Conservation (phyloP, 2,888 invertebrate species). For the Cryptocheilus praepositus region DNA sequence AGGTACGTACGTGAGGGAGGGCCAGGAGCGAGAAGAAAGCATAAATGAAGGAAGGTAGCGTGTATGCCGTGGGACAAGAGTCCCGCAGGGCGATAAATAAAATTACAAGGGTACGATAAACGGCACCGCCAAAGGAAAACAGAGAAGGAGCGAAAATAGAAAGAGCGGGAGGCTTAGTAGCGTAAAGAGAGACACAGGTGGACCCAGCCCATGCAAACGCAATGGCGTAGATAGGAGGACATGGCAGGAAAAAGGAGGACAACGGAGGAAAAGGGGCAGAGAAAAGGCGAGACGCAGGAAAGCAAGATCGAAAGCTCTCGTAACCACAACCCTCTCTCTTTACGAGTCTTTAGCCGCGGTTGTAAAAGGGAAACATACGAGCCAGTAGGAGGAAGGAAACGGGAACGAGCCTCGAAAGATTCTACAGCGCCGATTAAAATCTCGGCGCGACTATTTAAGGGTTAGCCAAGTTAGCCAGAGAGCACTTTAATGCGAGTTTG, state of each 20-base stretch:
- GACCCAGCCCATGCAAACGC: not conserved
- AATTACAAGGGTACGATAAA: conserved; percentile 32
- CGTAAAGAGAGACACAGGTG: not conserved
- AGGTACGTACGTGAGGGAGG: not conserved
- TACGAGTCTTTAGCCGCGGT: conserved; percentile 22
- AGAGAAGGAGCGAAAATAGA: conserved; percentile 1
- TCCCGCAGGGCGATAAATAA: conserved; percentile 43
- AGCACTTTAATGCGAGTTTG: conserved; percentile 40
- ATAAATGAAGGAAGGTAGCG: conserved; percentile 7
- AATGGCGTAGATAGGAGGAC: not conserved
- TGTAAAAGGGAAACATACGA: conserved; percentile 28
- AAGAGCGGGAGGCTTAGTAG: not conserved
- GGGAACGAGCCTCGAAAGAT: conserved; percentile 21
- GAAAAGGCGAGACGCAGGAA: not conserved
- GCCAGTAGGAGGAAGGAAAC: conserved; percentile 12
- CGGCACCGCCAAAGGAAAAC: conserved; percentile 21
- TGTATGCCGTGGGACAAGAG: conserved; percentile 11
- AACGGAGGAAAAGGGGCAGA: not conserved
- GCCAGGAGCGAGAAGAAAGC: conserved; percentile 7
- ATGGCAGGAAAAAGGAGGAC: not conserved
- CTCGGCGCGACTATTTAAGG: conserved; percentile 33
- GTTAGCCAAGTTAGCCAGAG: conserved; percentile 14
- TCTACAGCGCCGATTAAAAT: conserved; percentile 48
- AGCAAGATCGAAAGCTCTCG: conserved; percentile 14
- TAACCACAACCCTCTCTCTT: conserved; percentile 1